Evolutionary conservation across 2,797 vertebrate species (phyloP).

Genomic region (Melanotaenia boesemani): DNA sequence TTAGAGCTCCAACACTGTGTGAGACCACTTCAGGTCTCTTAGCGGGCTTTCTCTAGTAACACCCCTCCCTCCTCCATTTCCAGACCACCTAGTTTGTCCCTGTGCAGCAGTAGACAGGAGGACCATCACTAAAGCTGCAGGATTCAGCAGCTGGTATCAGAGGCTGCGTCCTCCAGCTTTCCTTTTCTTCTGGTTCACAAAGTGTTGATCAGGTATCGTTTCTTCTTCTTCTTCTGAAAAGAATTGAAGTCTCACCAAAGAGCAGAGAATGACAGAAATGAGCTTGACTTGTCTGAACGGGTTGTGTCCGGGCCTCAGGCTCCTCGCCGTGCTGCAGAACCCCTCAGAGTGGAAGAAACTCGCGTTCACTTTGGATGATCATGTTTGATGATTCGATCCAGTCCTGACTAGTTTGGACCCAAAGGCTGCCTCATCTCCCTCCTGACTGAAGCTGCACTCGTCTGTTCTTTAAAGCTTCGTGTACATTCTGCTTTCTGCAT

Average conservation of each 20-base stretch:
- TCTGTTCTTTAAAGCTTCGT: not conserved
- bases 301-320: too few relatives aligned
- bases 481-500: not conserved
- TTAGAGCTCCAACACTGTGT: slow-evolving; percentile 50
- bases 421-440: not conserved
- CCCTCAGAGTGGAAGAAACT: too few relatives aligned
- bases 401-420: too few relatives aligned
- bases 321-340: too few relatives aligned
- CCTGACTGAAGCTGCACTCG: not conserved
- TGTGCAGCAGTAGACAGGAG: slow-evolving; percentile 13
- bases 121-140: slow-evolving; percentile 5
- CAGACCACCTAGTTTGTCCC: not conserved
- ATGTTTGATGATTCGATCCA: too few relatives aligned
- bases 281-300: too few relatives aligned
- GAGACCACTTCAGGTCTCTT: slow-evolving; percentile 61
- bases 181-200: slow-evolving; percentile 1
- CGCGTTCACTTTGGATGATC: too few relatives aligned
- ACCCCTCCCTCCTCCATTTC: not conserved
- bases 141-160: not conserved
- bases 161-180: slow-evolving; percentile 23
- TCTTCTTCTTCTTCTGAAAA: not conserved
- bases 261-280: not conserved
- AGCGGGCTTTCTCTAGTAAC: not conserved
- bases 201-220: slow-evolving; percentile 8
- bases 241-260: slow-evolving; percentile 34